These are phyloP conservation scores for cat (Felis catus) DNA, from an alignment of 2,113 vertebrate species.

Conservation along the genomic window F.catus_Fca126_mat1.0 CM031427.1:22777001-22777500, in stretches of 20 bases:
- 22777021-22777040: not conserved
- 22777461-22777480: not conserved
- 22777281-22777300: not conserved
- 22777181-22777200: not conserved
- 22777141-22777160: not conserved
- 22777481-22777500: no score
- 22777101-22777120: not conserved
- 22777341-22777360: not conserved
- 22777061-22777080: not conserved
- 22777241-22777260: not conserved
- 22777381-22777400: not conserved
- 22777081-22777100: not conserved
- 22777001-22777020: not conserved
- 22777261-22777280: not conserved
- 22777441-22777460: not conserved
- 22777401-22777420: constrained; percentile 6
- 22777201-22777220: not conserved
- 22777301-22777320: not conserved
- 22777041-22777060: not conserved
- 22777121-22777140: not conserved
- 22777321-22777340: not conserved
- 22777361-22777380: not conserved
- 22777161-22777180: not conserved
- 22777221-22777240: not conserved
- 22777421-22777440: not conserved